A percentile compares a stretch with the other conserved stretches of the same genome.
Conservation (phyloP, 1,140 invertebrate genomes). For the Drosophila insularis region DNA sequence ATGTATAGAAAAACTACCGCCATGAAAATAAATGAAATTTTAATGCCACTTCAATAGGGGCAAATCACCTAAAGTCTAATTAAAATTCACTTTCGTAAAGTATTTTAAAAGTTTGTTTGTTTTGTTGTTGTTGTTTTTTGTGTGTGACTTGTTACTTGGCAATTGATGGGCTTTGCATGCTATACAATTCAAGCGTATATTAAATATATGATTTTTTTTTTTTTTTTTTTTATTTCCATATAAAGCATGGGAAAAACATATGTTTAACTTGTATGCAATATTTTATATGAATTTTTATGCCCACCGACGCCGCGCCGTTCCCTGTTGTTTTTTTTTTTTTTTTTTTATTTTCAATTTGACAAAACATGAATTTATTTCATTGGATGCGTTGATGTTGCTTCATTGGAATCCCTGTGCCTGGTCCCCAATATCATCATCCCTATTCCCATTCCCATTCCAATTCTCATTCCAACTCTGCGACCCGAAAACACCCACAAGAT, state of each 20-base stretch:
- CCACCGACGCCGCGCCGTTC: constrained; percentile 7
- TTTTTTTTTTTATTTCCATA: not conserved
- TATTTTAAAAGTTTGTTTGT: constrained; percentile 1
- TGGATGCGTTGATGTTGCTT: constrained; percentile 42
- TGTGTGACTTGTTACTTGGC: constrained; percentile 17
- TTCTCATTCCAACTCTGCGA: not conserved
- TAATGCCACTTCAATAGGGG: constrained; percentile 2
- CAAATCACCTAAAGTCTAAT: constrained; percentile 18
- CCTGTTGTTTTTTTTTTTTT: not conserved
- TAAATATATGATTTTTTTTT: constrained; percentile 7
- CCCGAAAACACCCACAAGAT: constrained; percentile 42
- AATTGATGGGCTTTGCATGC: constrained; percentile 21
- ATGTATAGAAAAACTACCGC: not conserved
- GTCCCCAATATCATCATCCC: not conserved
- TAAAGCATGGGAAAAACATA: constrained; percentile 18
- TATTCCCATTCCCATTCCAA: not conserved
- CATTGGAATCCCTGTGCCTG: constrained; percentile 26
- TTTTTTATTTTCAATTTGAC: constrained; percentile 42
- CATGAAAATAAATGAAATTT: not conserved
- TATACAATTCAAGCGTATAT: constrained; percentile 11
- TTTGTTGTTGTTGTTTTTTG: not conserved
- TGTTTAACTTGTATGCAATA: constrained; percentile 16
- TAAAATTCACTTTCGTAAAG: constrained; percentile 12
- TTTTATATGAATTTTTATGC: constrained; percentile 25
- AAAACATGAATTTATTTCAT: constrained; percentile 67